Evolutionary conservation across 1,140 invertebrate species (phyloP).

Genomic region (silkworm (Bombyx mori)): DNA sequence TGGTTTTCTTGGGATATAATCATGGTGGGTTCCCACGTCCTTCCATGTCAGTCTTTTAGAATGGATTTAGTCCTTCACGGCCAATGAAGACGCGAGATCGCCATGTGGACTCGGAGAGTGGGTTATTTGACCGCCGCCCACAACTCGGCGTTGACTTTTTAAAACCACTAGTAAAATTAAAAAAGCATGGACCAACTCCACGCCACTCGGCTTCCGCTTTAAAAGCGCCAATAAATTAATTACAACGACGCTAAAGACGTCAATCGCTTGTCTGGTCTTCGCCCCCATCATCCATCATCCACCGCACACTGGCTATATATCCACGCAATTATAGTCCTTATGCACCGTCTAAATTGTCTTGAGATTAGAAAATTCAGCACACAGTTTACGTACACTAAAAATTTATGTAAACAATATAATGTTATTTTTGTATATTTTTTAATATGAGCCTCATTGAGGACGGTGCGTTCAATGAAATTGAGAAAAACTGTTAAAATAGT

Average conservation of each 20-base stretch:
- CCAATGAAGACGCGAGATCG: no score
- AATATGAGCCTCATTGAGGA: slow-evolving; percentile 40
- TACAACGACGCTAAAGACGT: slow-evolving; percentile 54
- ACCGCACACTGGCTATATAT: slow-evolving; percentile 12
- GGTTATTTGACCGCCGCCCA: no score
- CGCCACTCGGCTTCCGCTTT: slow-evolving; percentile 34
- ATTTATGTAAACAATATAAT: slow-evolving; percentile 28
- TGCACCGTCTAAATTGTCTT: slow-evolving; percentile 18
- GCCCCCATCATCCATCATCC: slow-evolving; percentile 31
- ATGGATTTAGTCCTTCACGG: no score
- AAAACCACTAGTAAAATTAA: no score
- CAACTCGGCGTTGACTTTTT: no score
- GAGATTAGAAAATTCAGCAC: slow-evolving; percentile 31
- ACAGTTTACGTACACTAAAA: slow-evolving; percentile 32
- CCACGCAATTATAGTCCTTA: slow-evolving; percentile 23
- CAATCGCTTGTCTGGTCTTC: slow-evolving; percentile 47
- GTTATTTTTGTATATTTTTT: slow-evolving; percentile 34
- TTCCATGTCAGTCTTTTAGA: no score
- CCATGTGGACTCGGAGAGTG: no score
- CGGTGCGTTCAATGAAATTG: slow-evolving; percentile 36
- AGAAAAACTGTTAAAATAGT: slow-evolving; percentile 36
- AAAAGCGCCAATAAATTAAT: slow-evolving; percentile 63
- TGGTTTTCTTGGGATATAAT: no score
- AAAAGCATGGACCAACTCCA: slow-evolving; percentile 6
- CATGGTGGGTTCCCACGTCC: no score